phyloP scores from a whole-genome alignment of 2,113 vertebrate genomes.

The Neogobius melanostomus region DNA sequence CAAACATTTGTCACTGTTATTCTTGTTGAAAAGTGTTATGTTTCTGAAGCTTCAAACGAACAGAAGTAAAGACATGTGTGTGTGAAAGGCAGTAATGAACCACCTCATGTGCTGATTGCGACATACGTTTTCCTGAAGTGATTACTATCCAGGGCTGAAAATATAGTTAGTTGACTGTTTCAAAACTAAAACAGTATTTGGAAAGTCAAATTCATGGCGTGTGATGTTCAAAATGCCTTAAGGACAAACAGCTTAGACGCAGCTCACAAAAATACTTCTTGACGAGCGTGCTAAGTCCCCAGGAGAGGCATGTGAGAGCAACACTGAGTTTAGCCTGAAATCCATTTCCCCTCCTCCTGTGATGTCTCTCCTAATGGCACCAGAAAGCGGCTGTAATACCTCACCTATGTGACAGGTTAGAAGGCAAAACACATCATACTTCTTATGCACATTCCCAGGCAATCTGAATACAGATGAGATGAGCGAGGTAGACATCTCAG shows the following conservation, averaged over 20 bases:
- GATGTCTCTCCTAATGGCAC: constrained; percentile 1
- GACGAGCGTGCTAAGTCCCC: background rate
- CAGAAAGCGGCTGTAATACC: background rate
- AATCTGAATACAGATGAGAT: no score
- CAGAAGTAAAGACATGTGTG: background rate
- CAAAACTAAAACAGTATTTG: background rate
- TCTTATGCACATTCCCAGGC: no score
- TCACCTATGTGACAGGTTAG: background rate
- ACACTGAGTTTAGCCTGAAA: background rate
- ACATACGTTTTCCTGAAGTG: background rate
- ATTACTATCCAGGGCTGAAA: background rate
- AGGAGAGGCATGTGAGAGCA: background rate
- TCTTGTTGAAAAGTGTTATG: constrained; percentile 2
- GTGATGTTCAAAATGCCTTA: background rate
- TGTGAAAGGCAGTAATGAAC: constrained; percentile 6
- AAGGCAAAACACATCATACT: background rate
- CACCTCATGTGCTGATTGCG: constrained; percentile 4
- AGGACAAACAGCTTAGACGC: background rate
- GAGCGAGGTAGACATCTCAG: no score
- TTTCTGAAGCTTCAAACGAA: background rate
- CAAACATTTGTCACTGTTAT: background rate
- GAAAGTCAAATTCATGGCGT: background rate
- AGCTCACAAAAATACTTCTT: constrained; percentile 2
- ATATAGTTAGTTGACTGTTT: background rate
- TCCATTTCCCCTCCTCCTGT: background rate